Base-by-base conservation (phyloP, 2,113 vertebrate genomes). In the Argyrosomus japonicus region DNA sequence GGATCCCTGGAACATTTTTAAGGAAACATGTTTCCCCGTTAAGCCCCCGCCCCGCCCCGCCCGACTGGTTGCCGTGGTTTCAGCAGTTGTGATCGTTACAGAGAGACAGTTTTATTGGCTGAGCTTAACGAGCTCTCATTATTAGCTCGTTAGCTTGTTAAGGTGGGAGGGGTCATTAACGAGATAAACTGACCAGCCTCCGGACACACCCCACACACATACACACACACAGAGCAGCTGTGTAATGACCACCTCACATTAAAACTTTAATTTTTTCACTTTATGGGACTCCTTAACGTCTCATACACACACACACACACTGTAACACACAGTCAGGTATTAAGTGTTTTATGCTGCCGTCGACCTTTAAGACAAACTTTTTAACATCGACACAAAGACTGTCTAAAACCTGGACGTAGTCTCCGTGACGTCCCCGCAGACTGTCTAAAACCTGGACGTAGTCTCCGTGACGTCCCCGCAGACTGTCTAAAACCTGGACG, bases 281-380 rank as follows among this genome's bases (percentile, higher is more conserved):
- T 95, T 93, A 95, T 94, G 90, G 77, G 64, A 84, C 86, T 92
- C 90, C 60, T 94, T 95, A 95, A 94, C 91, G 88, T 92, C 90
- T 91, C 75, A 57, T 65, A 56, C 67, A 72, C 76, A 50, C 73
- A 68, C 72, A 53, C 51, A 57, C 68, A 51, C 51, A 14, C 63
- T 47, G 12, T 47, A 47, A 48, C 61, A 81, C 78, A 67, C 62
- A 77, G 3, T 54, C 51, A 75, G 54, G 25, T 71, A 50, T 43
- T 50, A 50, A 29, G 65, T 81, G 64, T 63, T 76, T 91, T 85
- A 50, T 14, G 32, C 88, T 76, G 81, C 69, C 21, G 70, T 77
- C 47, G 85, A 91, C 87, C 90, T 91, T 91, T 89, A 89, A 75
- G 67, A 78, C 79, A 56, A 43, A 57, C 53, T 68, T 36, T 36